phyloP scores from a whole-genome alignment of 1,140 invertebrate species.

The Cheumatopsyche charites region DNA sequence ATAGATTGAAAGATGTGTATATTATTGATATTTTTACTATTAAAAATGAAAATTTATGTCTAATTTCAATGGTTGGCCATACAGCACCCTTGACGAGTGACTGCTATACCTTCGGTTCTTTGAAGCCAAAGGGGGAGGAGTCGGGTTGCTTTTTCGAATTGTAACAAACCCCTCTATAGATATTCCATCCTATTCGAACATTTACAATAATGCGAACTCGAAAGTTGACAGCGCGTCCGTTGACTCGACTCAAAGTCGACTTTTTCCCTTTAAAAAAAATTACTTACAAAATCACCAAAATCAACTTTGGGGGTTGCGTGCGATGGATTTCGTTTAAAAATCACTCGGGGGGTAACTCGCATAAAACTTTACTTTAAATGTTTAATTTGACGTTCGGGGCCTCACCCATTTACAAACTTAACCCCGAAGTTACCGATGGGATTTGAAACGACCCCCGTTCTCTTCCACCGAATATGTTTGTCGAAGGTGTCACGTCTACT shows the following conservation, averaged over 20 bases:
- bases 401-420: background rate
- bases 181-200: slow-evolving; percentile 45
- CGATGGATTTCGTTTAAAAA: slow-evolving; percentile 12
- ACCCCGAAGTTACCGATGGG: slow-evolving; percentile 4
- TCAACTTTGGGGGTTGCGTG: background rate
- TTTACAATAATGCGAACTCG: slow-evolving; percentile 47
- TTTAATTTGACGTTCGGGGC: slow-evolving; percentile 48
- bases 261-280: slow-evolving; percentile 1
- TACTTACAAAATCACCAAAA: background rate
- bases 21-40: too few species aligned
- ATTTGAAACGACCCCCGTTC: background rate
- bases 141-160: slow-evolving; percentile 40
- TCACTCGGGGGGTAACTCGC: slow-evolving; percentile 41
- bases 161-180: slow-evolving; percentile 46
- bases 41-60: too few species aligned
- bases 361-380: slow-evolving; percentile 47
- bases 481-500: background rate
- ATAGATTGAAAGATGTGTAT: too few species aligned
- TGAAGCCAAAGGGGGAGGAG: slow-evolving; percentile 11
- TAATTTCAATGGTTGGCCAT: too few species aligned
- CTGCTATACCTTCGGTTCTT: slow-evolving; percentile 26
- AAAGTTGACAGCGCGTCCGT: slow-evolving; percentile 42
- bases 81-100: slow-evolving; percentile 17
- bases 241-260: slow-evolving; percentile 32
- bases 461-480: background rate